These are phyloP conservation scores for Drosophila lacicola DNA, from an alignment of 2,888 invertebrate genomes.

Conservation along the genomic window DNA sequence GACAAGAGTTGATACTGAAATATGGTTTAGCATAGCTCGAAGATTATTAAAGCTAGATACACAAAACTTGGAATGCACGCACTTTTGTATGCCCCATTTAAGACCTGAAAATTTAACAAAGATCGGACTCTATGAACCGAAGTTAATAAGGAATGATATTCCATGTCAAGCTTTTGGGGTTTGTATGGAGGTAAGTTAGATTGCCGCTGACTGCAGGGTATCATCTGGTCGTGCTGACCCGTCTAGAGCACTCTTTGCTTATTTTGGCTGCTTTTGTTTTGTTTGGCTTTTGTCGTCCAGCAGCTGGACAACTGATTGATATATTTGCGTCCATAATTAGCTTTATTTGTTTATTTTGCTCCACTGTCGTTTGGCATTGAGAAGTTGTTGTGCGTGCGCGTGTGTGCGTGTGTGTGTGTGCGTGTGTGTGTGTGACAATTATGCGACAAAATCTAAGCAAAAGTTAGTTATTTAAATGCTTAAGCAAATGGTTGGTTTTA, in stretches of 20 bases:
- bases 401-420: constrained; percentile 4
- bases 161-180: no score
- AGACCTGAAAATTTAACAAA: no score
- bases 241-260: constrained; percentile 2
- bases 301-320: constrained; percentile 70
- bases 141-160: no score
- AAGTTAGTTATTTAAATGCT: constrained; percentile 14
- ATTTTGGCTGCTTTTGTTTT: constrained; percentile 27
- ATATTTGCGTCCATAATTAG: constrained; percentile 49
- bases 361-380: constrained; percentile 51
- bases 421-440: constrained; percentile 29
- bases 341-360: constrained; percentile 43
- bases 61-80: no score
- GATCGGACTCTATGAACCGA: no score
- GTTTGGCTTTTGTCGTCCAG: constrained; percentile 49
- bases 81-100: no score
- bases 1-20: no score
- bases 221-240: no score
- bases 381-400: not conserved
- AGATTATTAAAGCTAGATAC: no score
- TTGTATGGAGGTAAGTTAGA: no score
- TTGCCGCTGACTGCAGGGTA: no score
- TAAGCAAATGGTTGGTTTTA: constrained; percentile 28
- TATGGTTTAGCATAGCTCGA: no score
- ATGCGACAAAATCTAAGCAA: constrained; percentile 47